Conservation (phyloP, 2,113 vertebrate genomes). For the Eira barbara region DNA sequence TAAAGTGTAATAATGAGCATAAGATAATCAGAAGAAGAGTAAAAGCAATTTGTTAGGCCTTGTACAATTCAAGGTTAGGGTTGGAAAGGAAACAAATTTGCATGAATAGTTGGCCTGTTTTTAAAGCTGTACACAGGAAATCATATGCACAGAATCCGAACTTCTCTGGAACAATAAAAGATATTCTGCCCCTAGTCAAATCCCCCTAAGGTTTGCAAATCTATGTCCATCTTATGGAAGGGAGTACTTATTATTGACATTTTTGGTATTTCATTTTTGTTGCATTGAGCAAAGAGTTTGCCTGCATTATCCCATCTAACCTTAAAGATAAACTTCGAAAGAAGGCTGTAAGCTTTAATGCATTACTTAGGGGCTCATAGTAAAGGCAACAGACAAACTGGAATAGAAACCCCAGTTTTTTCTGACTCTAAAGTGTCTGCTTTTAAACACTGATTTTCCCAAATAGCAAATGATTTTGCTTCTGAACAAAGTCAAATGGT, state of each 20-base stretch:
- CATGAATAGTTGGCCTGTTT: constrained; percentile 56
- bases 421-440: not conserved
- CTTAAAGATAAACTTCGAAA: not conserved
- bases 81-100: constrained; percentile 78
- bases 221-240: not conserved
- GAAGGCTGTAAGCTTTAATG: not conserved
- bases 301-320: constrained; percentile 8
- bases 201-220: not conserved
- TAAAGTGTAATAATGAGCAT: constrained; percentile 82
- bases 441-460: not conserved
- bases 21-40: constrained; percentile 79
- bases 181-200: not conserved
- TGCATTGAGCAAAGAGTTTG: not conserved
- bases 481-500: constrained; percentile 65
- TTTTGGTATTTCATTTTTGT: not conserved
- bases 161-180: not conserved
- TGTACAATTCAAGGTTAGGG: constrained; percentile 77
- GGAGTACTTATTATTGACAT: not conserved
- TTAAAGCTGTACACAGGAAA: constrained; percentile 51
- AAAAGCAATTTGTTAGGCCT: constrained; percentile 81
- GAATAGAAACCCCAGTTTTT: not conserved
- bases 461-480: constrained; percentile 67
- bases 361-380: not conserved
- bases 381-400: not conserved
- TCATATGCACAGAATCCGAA: not conserved